phyloP scores from a whole-genome alignment of 2,888 invertebrate species.

The Sphinx pinastri region DNA sequence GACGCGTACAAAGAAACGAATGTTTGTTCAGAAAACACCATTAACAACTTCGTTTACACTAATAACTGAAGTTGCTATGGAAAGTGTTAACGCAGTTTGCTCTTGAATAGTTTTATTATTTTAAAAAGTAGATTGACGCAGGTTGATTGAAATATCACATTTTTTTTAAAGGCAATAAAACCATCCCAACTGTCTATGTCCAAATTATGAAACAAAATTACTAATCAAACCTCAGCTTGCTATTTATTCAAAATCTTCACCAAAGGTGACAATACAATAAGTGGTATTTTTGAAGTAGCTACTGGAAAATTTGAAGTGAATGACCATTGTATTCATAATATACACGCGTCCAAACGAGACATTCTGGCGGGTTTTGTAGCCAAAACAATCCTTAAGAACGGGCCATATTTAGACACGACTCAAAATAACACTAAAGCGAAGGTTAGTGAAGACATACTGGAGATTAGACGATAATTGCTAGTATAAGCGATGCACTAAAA shows the following conservation, averaged over 20 bases:
- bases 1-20: constrained; percentile 19
- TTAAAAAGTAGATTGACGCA: background rate
- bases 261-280: too few species aligned
- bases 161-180: too few species aligned
- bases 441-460: constrained; percentile 21
- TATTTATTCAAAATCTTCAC: too few species aligned
- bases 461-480: constrained; percentile 2
- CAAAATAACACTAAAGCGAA: constrained; percentile 17
- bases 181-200: too few species aligned
- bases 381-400: constrained; percentile 19
- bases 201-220: too few species aligned
- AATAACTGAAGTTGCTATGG: background rate
- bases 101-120: background rate
- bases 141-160: too few species aligned
- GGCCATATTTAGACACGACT: constrained; percentile 19
- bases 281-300: background rate
- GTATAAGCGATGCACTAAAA: background rate
- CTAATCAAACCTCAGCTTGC: too few species aligned
- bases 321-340: background rate
- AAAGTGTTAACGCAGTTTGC: background rate
- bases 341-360: background rate
- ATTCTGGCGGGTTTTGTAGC: constrained; percentile 10
- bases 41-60: constrained; percentile 35
- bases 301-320: background rate
- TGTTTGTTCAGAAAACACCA: constrained; percentile 35